Percentiles rank a stretch among this genome's conserved stretches.
Conservation (phyloP, 2,888 invertebrate species). For the Ecliptopera silaceata region DNA sequence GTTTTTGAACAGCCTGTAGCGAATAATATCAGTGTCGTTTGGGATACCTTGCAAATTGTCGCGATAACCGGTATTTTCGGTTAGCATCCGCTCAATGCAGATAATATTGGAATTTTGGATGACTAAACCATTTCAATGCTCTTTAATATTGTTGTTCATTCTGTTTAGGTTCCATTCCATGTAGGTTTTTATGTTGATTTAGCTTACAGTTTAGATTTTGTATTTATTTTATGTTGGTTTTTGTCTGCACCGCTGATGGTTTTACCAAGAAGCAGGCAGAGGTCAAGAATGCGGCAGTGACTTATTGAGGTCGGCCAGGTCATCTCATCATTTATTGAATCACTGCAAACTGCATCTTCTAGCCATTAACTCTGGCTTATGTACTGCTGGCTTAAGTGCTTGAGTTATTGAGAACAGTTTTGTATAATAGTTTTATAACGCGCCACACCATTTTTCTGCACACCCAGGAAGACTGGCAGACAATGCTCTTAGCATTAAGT, state of each 20-base stretch:
- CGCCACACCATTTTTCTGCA: too few relatives aligned
- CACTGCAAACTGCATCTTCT: conserved; percentile 36
- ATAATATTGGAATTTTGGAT: conserved; percentile 38
- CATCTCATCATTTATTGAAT: conserved; percentile 41
- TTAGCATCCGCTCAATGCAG: conserved; percentile 41
- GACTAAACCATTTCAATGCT: conserved; percentile 29
- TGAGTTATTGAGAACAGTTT: too few relatives aligned
- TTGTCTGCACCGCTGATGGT: conserved; percentile 29
- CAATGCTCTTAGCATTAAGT: too few relatives aligned
- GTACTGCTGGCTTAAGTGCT: too few relatives aligned
- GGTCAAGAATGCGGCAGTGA: conserved; percentile 57
- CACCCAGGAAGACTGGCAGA: too few relatives aligned
- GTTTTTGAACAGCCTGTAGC: conserved; percentile 22
- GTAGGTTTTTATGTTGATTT: not conserved
- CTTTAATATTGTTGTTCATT: conserved; percentile 13
- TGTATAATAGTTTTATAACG: too few relatives aligned
- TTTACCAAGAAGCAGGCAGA: conserved; percentile 40
- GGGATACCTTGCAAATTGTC: conserved; percentile 35
- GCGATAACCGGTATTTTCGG: conserved; percentile 35
- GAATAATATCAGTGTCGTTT: conserved; percentile 28
- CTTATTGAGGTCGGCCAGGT: conserved; percentile 44
- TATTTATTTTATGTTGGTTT: conserved; percentile 23
- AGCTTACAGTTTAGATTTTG: not conserved
- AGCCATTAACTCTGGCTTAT: conserved; percentile 9
- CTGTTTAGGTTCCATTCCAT: too few relatives aligned